Base-by-base conservation (phyloP, 2,888 invertebrate genomes). In the Malthinus seriepunctatus region DNA sequence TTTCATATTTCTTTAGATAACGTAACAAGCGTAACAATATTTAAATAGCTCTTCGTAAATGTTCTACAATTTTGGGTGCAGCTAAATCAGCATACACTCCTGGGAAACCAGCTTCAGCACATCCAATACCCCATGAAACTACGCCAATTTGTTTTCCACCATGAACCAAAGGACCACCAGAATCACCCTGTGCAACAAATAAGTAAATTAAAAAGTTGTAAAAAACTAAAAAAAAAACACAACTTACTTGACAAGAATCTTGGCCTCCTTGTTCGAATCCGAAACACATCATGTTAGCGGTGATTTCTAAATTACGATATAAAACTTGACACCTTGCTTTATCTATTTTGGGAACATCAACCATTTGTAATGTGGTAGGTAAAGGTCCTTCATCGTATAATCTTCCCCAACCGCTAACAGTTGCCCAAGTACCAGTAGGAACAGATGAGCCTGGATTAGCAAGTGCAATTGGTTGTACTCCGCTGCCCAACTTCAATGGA, bases 241-340 rank as follows among this genome's bases (percentile, higher is more conserved):
- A 44, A 46, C 48, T 8, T 48, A 54, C 54, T 6, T 50, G 44
- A 23, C 56, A 56, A 14, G 50, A 32, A 31, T 50, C 56, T 32
- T 32, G 42, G 6, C 50, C 50, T 9, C 49, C 49, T 42, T 31
- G 7, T 8, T 8, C 6, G 9, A 7, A 49, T 31, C 54, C 54
- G 15, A 33, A 54, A 15, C 56, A 56, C 6, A 35, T 14, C 56
- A 56, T 56, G 5, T 32, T 23, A 2, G 23, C 9, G 1, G 32
- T 38, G 31, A 50, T 38, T 2, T 3, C 10, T 6, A 1, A 1
- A 5, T n/a, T 0, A 4, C 34, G 14, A 42, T 56, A 56, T 9
- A 6, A n/a, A 10, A 3, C 23, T n/a, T 7, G 3, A 12, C 56
- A 56, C 2, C 5, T 7, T 32, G 10, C 11, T 5, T 56, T 11